Percentiles rank a stretch among this genome's conserved stretches.
These are phyloP conservation scores for Oceanodroma tethys DNA, from an alignment of 2,113 vertebrate species.

Conservation along the genomic window DNA sequence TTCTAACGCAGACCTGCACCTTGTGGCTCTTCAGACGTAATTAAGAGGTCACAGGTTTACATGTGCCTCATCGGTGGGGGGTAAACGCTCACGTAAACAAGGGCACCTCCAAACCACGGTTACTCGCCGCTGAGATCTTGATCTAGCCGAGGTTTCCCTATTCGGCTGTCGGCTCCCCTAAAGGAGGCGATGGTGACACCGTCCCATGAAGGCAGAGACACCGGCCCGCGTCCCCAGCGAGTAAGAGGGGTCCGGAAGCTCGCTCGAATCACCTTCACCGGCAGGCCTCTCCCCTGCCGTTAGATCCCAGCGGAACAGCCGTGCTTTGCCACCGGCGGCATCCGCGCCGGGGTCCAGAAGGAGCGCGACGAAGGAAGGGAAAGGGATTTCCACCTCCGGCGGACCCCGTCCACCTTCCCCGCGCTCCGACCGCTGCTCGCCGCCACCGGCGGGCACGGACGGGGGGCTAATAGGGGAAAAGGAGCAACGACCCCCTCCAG, in stretches of 20 bases:
- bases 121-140: neutral
- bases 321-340: neutral
- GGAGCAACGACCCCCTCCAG: neutral
- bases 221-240: neutral
- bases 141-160: neutral
- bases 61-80: neutral
- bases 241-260: neutral
- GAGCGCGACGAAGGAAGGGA: neutral
- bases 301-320: neutral
- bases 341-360: neutral
- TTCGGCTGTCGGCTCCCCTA: neutral
- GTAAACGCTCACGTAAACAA: neutral
- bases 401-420: neutral
- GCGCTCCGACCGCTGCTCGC: neutral
- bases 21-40: neutral
- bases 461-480: fast-evolving
- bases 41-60: neutral
- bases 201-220: neutral
- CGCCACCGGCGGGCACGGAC: neutral
- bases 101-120: neutral
- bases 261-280: neutral
- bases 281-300: neutral
- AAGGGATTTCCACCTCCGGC: neutral
- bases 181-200: neutral
- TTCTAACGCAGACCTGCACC: neutral